Conservation (phyloP, 2,888 invertebrate genomes). For the Cephus sareptanus region DNA sequence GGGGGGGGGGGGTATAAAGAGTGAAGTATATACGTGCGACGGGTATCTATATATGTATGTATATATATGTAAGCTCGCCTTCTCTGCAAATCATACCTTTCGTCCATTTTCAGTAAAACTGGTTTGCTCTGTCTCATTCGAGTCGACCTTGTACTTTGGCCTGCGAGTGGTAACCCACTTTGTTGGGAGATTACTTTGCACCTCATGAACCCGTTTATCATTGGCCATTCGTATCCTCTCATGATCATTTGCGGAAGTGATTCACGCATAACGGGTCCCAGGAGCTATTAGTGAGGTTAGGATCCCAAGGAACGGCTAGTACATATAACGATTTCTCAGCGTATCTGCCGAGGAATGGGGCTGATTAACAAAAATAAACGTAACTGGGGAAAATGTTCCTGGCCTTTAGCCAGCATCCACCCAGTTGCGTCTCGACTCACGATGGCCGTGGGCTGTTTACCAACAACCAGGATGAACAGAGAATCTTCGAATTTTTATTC, state of each 20-base stretch:
- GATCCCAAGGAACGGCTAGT: neutral
- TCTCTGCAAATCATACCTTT: neutral
- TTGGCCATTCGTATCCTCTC: neutral
- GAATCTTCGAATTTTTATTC: neutral
- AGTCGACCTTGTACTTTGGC: neutral
- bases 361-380: constrained; percentile 19
- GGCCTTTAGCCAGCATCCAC: constrained; percentile 12
- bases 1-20: neutral
- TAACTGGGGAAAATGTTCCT: constrained; percentile 17
- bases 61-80: neutral
- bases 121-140: neutral
- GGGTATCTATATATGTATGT: neutral
- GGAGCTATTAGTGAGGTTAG: neutral
- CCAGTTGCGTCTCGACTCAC: neutral
- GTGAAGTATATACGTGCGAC: neutral
- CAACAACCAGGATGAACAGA: neutral
- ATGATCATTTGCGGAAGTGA: neutral
- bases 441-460: neutral
- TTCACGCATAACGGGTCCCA: neutral
- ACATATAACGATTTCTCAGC: neutral
- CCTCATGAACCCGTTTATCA: neutral
- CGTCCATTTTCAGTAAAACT: neutral
- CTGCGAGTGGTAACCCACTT: neutral
- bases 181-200: neutral
- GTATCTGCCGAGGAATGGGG: neutral